These are phyloP conservation scores for Prietella phreatophila DNA, from an alignment of 2,113 vertebrate genomes.

Conservation along the genomic window DNA sequence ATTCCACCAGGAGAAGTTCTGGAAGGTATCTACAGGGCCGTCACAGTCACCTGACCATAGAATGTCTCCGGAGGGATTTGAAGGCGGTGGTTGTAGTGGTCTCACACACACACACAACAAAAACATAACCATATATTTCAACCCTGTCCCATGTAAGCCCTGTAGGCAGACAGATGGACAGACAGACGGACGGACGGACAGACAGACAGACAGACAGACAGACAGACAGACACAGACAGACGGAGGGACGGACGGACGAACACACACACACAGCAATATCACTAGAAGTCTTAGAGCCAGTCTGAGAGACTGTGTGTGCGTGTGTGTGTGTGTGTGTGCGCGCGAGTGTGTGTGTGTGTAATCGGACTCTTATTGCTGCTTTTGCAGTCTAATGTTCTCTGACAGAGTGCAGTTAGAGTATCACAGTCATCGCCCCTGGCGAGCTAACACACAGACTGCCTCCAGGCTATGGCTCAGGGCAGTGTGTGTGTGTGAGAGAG, in stretches of 20 bases:
- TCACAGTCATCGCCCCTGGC: constrained; percentile 83
- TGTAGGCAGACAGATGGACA: neutral
- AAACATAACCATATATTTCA: neutral
- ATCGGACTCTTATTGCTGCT: constrained; percentile 62
- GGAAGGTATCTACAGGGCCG: too few species aligned
- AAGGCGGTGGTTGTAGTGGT: too few species aligned
- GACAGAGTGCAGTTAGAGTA: constrained; percentile 83
- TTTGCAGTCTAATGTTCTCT: constrained; percentile 80
- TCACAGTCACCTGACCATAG: too few species aligned
- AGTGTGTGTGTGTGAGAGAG: constrained; percentile 38
- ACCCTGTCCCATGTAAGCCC: neutral
- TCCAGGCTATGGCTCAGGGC: constrained; percentile 78
- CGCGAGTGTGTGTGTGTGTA: constrained; percentile 51
- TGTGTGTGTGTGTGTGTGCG: constrained; percentile 12
- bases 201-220: constrained; percentile 31
- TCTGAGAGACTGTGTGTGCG: constrained; percentile 26
- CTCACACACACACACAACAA: too few species aligned
- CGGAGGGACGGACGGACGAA: too few species aligned
- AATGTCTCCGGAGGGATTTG: too few species aligned
- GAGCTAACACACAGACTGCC: constrained; percentile 76
- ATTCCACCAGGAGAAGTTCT: too few species aligned
- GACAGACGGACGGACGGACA: constrained; percentile 66
- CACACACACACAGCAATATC: neutral
- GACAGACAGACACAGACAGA: neutral
- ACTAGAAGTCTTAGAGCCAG: neutral